Percentiles rank a stretch among this genome's conserved stretches.
Conservation (phyloP, 2,113 vertebrate genomes). For the Paralichthys olivaceus region DNA sequence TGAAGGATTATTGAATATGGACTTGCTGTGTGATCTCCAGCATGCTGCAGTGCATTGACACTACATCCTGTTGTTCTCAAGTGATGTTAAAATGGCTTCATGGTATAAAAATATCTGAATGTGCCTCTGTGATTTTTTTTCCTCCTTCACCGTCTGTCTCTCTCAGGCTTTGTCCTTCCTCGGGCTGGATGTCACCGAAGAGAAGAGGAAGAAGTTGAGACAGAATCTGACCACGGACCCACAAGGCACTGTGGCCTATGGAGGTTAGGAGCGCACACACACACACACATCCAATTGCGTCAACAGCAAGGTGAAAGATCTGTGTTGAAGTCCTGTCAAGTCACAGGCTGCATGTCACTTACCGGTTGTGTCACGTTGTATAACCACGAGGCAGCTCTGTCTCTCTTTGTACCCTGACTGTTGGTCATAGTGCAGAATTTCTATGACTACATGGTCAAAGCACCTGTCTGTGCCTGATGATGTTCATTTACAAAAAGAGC, state of each 20-base stretch:
- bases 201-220: slow-evolving; percentile 85
- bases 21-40: too few relatives aligned
- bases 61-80: not conserved
- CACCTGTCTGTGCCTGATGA: not conserved
- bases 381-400: slow-evolving; percentile 8
- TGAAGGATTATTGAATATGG: too few relatives aligned
- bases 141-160: not conserved
- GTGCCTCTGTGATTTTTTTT: not conserved
- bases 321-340: slow-evolving; percentile 48
- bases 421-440: not conserved
- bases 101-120: not conserved
- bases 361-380: slow-evolving; percentile 24
- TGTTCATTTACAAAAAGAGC: not conserved
- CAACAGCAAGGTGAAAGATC: slow-evolving; percentile 33
- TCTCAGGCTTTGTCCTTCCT: slow-evolving; percentile 88
- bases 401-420: not conserved
- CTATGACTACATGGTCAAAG: not conserved
- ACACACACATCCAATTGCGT: slow-evolving; percentile 5
- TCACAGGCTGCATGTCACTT: not conserved
- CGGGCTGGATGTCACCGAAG: slow-evolving; percentile 86
- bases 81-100: too few relatives aligned
- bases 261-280: slow-evolving; percentile 79
- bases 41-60: not conserved
- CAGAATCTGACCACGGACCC: slow-evolving; percentile 87
- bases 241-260: slow-evolving; percentile 90